Percentiles rank a stretch among this genome's conserved stretches.
Conservation (phyloP, 2,888 invertebrate species). For the Gisinianus flammeolus region DNA sequence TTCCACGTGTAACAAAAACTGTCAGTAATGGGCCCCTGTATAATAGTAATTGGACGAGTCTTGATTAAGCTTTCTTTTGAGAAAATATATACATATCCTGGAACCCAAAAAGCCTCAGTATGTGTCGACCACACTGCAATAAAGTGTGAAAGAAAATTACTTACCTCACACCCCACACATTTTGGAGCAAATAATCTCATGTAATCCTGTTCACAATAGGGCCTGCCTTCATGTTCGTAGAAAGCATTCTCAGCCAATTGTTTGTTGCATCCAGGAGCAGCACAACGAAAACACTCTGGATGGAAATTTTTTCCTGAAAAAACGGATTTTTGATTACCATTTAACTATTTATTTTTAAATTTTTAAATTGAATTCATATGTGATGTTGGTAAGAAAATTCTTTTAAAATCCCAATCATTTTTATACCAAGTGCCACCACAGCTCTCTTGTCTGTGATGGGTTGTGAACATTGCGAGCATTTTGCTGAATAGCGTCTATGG, state of each 20-base stretch:
- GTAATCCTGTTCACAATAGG: slow-evolving; percentile 34
- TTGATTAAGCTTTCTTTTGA: slow-evolving; percentile 50
- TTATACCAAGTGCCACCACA: slow-evolving; percentile 8
- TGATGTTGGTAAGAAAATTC: too few relatives aligned
- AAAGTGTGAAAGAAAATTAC: too few relatives aligned
- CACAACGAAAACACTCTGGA: slow-evolving; percentile 42
- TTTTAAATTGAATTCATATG: too few relatives aligned
- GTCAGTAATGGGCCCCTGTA: neutral
- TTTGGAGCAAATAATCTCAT: slow-evolving; percentile 55
- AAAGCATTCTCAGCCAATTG: slow-evolving; percentile 42
- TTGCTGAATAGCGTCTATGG: slow-evolving; percentile 45
- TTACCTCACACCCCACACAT: too few relatives aligned
- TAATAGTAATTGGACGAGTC: slow-evolving; percentile 44
- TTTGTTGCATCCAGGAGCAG: slow-evolving; percentile 41
- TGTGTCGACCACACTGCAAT: neutral
- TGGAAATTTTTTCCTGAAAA: slow-evolving; percentile 43
- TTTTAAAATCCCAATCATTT: too few relatives aligned
- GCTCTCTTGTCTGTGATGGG: slow-evolving; percentile 40
- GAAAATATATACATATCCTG: neutral
- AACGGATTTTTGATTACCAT: neutral
- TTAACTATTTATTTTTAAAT: neutral
- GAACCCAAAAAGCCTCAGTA: neutral
- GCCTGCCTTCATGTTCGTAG: slow-evolving; percentile 41
- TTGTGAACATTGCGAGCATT: slow-evolving; percentile 43
- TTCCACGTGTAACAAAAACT: neutral